Evolutionary conservation across 2,797 vertebrate genomes (phyloP).

Genomic region (Salarias fasciatus): DNA sequence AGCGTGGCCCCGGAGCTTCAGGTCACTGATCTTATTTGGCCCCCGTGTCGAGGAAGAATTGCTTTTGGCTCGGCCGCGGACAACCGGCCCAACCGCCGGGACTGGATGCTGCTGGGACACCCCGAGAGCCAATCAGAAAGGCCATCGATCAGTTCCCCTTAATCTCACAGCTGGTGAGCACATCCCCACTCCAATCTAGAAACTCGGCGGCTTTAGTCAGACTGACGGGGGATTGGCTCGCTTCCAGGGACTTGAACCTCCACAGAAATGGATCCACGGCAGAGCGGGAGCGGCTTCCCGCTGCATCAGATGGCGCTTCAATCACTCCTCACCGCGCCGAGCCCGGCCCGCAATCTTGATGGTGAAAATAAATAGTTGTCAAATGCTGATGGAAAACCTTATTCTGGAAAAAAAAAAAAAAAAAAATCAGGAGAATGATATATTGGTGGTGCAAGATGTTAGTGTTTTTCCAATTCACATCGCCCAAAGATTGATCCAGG

Average conservation of each 20-base stretch:
- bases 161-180: conserved; percentile 91
- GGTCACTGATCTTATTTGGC: conserved; percentile 89
- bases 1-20: conserved; percentile 81
- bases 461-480: conserved; percentile 4
- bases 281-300: conserved; percentile 16
- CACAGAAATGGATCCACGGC: conserved; percentile 40
- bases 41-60: conserved; percentile 82
- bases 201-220: conserved; percentile 85
- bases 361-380: conserved; percentile 18
- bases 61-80: conserved; percentile 85
- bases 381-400: background rate
- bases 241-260: conserved; percentile 84
- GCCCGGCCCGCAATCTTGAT: background rate
- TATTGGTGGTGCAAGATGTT: background rate
- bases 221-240: conserved; percentile 86
- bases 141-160: conserved; percentile 91
- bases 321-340: background rate
- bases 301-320: conserved; percentile 24
- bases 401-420: background rate
- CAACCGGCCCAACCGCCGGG: conserved; percentile 79
- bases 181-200: conserved; percentile 88
- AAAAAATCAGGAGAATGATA: background rate
- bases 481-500: background rate
- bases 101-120: conserved; percentile 86
- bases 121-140: conserved; percentile 85